Base-by-base conservation (phyloP, 2,113 vertebrate genomes). In the Charadrius vociferus region DNA sequence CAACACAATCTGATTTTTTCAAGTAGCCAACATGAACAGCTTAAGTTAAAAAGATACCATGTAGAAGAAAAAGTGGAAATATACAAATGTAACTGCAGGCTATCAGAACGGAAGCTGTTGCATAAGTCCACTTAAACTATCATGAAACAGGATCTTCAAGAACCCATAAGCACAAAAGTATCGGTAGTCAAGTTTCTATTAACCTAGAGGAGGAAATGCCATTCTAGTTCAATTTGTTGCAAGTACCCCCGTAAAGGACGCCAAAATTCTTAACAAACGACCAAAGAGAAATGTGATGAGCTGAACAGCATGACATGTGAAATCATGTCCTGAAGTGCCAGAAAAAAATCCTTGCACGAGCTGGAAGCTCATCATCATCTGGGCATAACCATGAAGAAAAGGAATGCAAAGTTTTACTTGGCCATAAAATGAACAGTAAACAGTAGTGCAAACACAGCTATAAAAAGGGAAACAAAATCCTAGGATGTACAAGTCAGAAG, bases 291-390 rank as follows among this genome's bases (percentile, higher is more conserved):
- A 80, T 4, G 6, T 9, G 29, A 41, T 11, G 23, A 65, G 26
- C 14, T 91, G 16, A 81, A 77, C 7, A 59, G 21, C 16, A 36
- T 32, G 32, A 34, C 1, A 8, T 12, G 16, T 18, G 14, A 73
- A 73, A 78, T 37, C 14, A 36, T 3, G 3, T 6, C 52, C 13
- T 24, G 20, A 52, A 55, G 14, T 18, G 37, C 14, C 43, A 72
- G 36, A 36, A 77, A n/a, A 63, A 58, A 8, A 1, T n/a, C 9
- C 8, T 39, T 34, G 32, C 17, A 47, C 0, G 1, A 73, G 17
- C 37, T 58, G 17, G 24, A 79, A 77, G 49, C 18, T 70, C 59
- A 63, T 79, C 55, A 63, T 79, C 10, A 47, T 5, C 56, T 65
- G 49, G 20, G 36, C 13, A 67, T 2, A n/a, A 68, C 12, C 3